Evolutionary conservation across 1,140 invertebrate species (phyloP).

Genomic region (Drosophila tsacasi): DNA sequence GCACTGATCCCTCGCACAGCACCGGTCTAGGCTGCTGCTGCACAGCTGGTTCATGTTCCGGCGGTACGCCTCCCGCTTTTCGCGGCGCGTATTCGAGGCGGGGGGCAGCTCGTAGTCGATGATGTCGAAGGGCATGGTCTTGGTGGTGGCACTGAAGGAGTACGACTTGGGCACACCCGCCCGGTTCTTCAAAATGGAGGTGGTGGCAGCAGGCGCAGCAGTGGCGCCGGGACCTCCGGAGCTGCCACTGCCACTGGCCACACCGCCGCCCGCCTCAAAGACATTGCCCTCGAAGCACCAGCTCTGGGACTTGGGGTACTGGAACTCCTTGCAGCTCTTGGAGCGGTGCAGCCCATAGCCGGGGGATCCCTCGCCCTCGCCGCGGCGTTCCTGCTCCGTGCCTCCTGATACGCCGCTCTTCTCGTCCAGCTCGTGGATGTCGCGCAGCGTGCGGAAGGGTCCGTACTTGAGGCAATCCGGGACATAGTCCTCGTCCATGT

Average conservation of each 20-base stretch:
- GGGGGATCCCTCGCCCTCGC: constrained; percentile 77
- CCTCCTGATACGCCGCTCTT: constrained; percentile 38
- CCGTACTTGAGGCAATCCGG: constrained; percentile 82
- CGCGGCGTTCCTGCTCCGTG: constrained; percentile 56
- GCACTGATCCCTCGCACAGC: constrained; percentile 80
- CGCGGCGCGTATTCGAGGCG: constrained; percentile 61
- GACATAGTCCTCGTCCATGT: constrained; percentile 81
- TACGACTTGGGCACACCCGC: constrained; percentile 82
- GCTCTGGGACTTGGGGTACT: constrained; percentile 83
- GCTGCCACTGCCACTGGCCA: constrained; percentile 25
- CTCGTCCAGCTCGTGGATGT: constrained; percentile 80
- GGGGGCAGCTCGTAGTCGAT: constrained; percentile 83
- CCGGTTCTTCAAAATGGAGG: constrained; percentile 78
- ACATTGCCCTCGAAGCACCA: constrained; percentile 82
- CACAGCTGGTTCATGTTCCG: constrained; percentile 71
- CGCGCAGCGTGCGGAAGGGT: constrained; percentile 69
- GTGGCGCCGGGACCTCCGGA: neutral
- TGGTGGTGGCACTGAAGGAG: constrained; percentile 79
- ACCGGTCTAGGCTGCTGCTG: constrained; percentile 76
- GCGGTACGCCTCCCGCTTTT: constrained; percentile 76
- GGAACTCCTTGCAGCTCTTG: constrained; percentile 83
- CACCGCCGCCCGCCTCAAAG: constrained; percentile 57
- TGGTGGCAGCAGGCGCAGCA: constrained; percentile 36
- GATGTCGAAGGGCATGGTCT: constrained; percentile 82
- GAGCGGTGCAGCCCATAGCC: constrained; percentile 77